Evolutionary conservation across 2,888 invertebrate species (phyloP), one percentile per base, ranked within the genome.

Genomic region (Platycheirus rosarum): DNA sequence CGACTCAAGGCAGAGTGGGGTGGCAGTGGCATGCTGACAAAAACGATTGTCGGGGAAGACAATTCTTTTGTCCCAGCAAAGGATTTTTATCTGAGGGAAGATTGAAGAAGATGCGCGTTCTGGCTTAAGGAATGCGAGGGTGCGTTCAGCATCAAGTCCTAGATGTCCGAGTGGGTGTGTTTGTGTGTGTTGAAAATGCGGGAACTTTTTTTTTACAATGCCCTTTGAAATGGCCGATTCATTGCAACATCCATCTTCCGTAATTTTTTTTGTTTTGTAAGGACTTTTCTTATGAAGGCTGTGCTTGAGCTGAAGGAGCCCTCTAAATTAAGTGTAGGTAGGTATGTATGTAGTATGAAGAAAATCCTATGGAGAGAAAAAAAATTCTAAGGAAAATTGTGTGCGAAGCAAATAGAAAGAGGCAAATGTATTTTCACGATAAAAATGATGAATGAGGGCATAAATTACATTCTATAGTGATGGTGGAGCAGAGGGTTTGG

Each of bases 371-470:
- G 16, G 29, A 51, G 71, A 35, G 60, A 40, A 37, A 71, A 51
- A 32, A 11, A 13, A 29, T 16, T 9, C 29, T 23, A 2, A 51
- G 44, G 60, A 66, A 53, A 60, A 57, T 71, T 74, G 60, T 74
- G 76, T 51, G 44, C 46, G 44, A 32, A 32, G 73, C 48, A 73
- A 73, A 55, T 80, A 60, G 78, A 74, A 76, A 68, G 77, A 88
- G 87, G 88, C 88, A 89, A 89, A 90, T 89, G 88, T 89, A 89
- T 89, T 89, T 89, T 88, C 87, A 89, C 90, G 90, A 91, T 90
- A 91, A 91, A 90, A 90, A 90, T 90, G 90, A 90, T 90, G 89
- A 87, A 90, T 91, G 91, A 90, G 87, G 88, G 88, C 89, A 89
- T 90, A 91, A 91, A 90, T 90, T 89, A 90, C 88, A 86, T 87